A percentile compares a stretch with the other conserved stretches of the same genome.
Evolutionary conservation across 2,888 invertebrate genomes (phyloP).

Genomic region (Hipparchia semele): DNA sequence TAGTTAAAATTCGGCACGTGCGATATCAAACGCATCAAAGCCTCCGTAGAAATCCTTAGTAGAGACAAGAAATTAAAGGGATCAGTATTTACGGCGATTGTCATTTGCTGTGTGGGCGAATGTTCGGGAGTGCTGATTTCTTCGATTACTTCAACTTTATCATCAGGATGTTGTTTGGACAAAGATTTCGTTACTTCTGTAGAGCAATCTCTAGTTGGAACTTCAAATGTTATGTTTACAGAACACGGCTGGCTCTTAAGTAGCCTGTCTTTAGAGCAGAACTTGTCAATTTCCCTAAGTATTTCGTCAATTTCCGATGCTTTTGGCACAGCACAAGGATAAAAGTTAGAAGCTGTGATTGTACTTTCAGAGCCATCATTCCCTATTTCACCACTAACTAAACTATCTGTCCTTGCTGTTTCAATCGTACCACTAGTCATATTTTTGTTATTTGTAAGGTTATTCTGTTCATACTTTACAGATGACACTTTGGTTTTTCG

Average conservation of each 20-base stretch:
- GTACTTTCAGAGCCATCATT: slow-evolving; percentile 42
- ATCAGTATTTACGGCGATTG: slow-evolving; percentile 72
- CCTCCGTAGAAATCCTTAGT: slow-evolving; percentile 60
- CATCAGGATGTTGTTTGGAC: slow-evolving; percentile 12
- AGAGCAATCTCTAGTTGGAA: slow-evolving; percentile 61
- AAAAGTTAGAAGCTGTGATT: slow-evolving; percentile 18
- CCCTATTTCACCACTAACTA: slow-evolving; percentile 39
- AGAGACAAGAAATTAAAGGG: slow-evolving; percentile 62
- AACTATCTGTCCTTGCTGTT: slow-evolving; percentile 37
- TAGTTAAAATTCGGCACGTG: slow-evolving; percentile 59
- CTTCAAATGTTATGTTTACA: slow-evolving; percentile 54
- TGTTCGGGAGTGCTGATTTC: slow-evolving; percentile 36
- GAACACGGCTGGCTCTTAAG: slow-evolving; percentile 44
- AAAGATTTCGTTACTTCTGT: slow-evolving; percentile 59
- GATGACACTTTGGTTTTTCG: slow-evolving; percentile 35
- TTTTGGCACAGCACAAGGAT: neutral
- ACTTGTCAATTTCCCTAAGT: slow-evolving; percentile 1
- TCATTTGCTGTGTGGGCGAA: slow-evolving; percentile 43
- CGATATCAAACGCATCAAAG: slow-evolving; percentile 59
- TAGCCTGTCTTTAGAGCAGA: neutral
- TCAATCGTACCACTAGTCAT: slow-evolving; percentile 42
- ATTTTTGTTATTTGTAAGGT: slow-evolving; percentile 31
- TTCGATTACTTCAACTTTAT: slow-evolving; percentile 38
- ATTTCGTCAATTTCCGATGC: slow-evolving; percentile 9
- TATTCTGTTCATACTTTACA: slow-evolving; percentile 35